A percentile compares a stretch with the other conserved stretches of the same genome.
These are phyloP conservation scores for Sminthurinus aureus DNA, from an alignment of 2,888 invertebrate species.

Conservation along the genomic window DNA sequence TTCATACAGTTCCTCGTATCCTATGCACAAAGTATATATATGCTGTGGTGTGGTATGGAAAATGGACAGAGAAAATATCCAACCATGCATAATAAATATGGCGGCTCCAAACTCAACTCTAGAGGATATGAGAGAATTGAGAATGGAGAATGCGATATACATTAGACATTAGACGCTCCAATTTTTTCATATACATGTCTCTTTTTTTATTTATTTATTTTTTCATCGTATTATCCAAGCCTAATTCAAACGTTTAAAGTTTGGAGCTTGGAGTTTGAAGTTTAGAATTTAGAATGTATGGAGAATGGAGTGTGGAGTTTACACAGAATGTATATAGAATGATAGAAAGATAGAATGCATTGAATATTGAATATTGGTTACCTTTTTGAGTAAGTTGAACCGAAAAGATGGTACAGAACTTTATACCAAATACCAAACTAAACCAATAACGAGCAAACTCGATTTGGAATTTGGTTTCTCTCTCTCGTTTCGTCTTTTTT, in stretches of 20 bases:
- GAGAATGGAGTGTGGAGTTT: too few relatives aligned
- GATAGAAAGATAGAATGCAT: too few relatives aligned
- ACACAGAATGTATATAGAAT: too few relatives aligned
- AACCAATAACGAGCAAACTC: conserved; percentile 5
- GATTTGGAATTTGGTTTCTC: conserved; percentile 14
- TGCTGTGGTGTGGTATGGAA: background rate
- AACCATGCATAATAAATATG: conserved; percentile 6
- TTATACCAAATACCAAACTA: background rate
- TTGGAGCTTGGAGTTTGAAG: background rate
- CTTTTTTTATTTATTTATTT: background rate
- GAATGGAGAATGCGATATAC: background rate
- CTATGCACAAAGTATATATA: background rate
- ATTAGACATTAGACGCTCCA: background rate
- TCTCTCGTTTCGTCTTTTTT: background rate
- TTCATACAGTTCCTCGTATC: background rate
- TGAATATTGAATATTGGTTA: background rate
- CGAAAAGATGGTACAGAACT: background rate
- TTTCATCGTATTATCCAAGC: background rate
- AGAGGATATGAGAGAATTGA: background rate
- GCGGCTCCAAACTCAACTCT: conserved; percentile 1
- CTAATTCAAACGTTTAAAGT: conserved; percentile 8
- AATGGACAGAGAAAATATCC: background rate
- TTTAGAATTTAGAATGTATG: too few relatives aligned
- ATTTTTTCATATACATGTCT: background rate
- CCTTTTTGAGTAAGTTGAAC: conserved; percentile 12